Conservation (phyloP, 2,113 vertebrate species). For the Cyprinodon variegatus region DNA sequence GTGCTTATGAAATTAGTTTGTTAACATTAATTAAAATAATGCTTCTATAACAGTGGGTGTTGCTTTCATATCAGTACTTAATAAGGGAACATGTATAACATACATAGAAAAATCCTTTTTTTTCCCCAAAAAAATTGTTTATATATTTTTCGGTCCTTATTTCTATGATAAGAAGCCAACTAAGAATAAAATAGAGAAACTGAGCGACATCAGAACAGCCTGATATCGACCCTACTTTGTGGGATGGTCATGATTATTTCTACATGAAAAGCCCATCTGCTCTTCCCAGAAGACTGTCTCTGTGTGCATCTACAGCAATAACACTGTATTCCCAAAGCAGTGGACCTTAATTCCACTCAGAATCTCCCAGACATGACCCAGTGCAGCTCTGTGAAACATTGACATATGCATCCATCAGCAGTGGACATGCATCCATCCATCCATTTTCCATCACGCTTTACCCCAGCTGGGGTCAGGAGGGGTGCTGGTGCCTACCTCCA, state of each 20-base stretch:
- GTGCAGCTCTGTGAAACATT: conserved; percentile 39
- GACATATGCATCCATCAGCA: conserved; percentile 15
- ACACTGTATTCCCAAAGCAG: conserved; percentile 66
- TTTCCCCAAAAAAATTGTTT: background rate
- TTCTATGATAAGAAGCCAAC: background rate
- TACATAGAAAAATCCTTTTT: background rate
- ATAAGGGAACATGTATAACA: background rate
- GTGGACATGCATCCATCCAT: conserved; percentile 16
- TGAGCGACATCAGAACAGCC: conserved; percentile 20
- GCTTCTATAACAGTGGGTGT: background rate
- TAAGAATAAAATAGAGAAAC: background rate
- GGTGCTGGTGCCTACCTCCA: no score
- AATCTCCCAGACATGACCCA: conserved; percentile 45
- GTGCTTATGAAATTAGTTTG: background rate
- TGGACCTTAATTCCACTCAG: conserved; percentile 54
- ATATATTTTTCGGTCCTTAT: background rate
- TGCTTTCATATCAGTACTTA: background rate
- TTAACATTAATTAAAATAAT: background rate
- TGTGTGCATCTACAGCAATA: conserved; percentile 64
- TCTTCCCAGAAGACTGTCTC: conserved; percentile 71
- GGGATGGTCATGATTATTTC: conserved; percentile 69
- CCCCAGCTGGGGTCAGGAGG: no score
- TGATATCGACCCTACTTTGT: conserved; percentile 58
- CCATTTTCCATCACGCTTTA: no score
- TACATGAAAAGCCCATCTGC: conserved; percentile 80